Evolutionary conservation across 2,888 invertebrate species (phyloP).

Genomic region (Drosophila colorata): DNA sequence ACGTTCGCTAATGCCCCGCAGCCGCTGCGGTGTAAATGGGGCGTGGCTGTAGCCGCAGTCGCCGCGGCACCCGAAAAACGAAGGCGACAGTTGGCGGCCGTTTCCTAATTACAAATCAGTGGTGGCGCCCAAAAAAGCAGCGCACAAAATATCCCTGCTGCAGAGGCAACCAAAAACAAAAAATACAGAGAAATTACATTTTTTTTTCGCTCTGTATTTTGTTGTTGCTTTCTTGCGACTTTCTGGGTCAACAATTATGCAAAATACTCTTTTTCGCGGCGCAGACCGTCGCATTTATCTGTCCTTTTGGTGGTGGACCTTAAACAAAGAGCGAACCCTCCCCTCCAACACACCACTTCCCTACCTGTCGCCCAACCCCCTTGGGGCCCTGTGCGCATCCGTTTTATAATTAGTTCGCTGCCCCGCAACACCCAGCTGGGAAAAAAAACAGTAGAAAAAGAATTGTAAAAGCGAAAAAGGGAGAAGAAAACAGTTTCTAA

Average conservation of each 20-base stretch:
- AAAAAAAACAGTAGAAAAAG: slow-evolving; percentile 16
- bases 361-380: slow-evolving; percentile 7
- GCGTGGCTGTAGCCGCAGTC: slow-evolving; percentile 60
- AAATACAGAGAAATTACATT: slow-evolving; percentile 60
- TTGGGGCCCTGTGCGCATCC: slow-evolving; percentile 66
- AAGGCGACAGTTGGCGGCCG: slow-evolving; percentile 83
- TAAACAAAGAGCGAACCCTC: slow-evolving; percentile 40
- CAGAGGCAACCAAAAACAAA: slow-evolving; percentile 18
- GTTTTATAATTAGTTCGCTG: slow-evolving; percentile 79
- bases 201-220: slow-evolving; percentile 48
- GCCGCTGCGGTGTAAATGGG: slow-evolving; percentile 76
- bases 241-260: slow-evolving; percentile 84
- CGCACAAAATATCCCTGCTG: slow-evolving; percentile 41
- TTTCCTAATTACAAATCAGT: slow-evolving; percentile 84
- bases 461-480: slow-evolving; percentile 9
- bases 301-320: slow-evolving; percentile 63
- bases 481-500: slow-evolving; percentile 66
- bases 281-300: slow-evolving; percentile 79
- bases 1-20: slow-evolving; percentile 77
- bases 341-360: not conserved
- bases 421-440: slow-evolving; percentile 22
- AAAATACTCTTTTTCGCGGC: slow-evolving; percentile 79
- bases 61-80: slow-evolving; percentile 44
- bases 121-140: slow-evolving; percentile 63
- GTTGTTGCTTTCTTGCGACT: slow-evolving; percentile 57